Base-by-base conservation (phyloP, 2,797 vertebrate species). In the Dipus sagitta region DNA sequence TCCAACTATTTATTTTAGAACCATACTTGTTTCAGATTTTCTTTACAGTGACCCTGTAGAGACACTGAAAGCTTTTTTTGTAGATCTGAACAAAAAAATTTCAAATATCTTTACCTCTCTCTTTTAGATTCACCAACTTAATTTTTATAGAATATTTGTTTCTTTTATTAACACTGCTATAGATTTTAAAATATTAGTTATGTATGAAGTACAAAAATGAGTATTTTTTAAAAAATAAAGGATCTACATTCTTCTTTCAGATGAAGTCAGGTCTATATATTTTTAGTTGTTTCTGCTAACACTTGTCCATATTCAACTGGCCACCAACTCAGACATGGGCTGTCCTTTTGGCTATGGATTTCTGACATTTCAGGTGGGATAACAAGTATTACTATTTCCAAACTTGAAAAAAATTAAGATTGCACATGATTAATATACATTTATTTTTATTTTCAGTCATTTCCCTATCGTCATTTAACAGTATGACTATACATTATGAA, bases 1-100 rank as follows among this genome's bases (percentile, higher is more conserved):
- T 85, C 84, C 3, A 68, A 80, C 13, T 62, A 88, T 86, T 92
- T 86, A 86, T 93, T 95, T 96, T 74, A 58, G 28, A 94, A 70
- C 81, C 67, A 77, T 42, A 58, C 30, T 83, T 89, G 30, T 21
- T 96, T 92, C 74, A 64, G 23, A 83, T 62, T 92, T 94, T 81
- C 89, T 75, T 87, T 58, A 65, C 15, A 91, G 52, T 88, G 42
- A 88, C 70, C 14, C 20, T 21, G 12, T 6, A 34, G 47, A 79
- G 14, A 89, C 34, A 42, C 62, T 54, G 78, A 47, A 85, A 86
- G 6, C 7, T 76, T 80, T 88, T 88, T 74, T 92, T 34, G 2
- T 0, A 78, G 38, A n/a, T 74, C 65, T 92, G 62, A 90, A 52
- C 70, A 74, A 58, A 58, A 58, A 58, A 58, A 17, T 13, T 26